Evolutionary conservation across 2,888 invertebrate genomes (phyloP).

Genomic region (Molanna angustata): DNA sequence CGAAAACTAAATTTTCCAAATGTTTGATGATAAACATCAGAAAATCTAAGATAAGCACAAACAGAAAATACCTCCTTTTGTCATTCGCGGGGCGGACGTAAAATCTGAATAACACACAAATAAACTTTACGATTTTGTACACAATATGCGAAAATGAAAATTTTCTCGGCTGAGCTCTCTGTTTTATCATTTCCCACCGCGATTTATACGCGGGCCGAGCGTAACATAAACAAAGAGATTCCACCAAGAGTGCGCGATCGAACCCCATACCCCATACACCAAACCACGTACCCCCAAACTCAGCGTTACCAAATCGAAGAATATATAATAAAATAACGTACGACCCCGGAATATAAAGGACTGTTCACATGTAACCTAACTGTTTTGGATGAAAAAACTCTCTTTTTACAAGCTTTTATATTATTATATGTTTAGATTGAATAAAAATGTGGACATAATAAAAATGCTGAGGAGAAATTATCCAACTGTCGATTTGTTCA

Average conservation of each 20-base stretch:
- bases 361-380: too few relatives aligned
- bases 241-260: slow-evolving; percentile 16
- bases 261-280: slow-evolving; percentile 2
- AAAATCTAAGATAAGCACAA: slow-evolving; percentile 25
- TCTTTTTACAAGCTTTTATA: too few relatives aligned
- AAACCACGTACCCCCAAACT: not conserved
- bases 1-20: slow-evolving; percentile 21
- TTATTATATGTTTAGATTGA: too few relatives aligned
- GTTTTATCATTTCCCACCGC: slow-evolving; percentile 32
- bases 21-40: slow-evolving; percentile 22
- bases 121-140: slow-evolving; percentile 33
- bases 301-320: slow-evolving; percentile 22
- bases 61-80: slow-evolving; percentile 20
- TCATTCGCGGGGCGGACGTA: slow-evolving; percentile 29
- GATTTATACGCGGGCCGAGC: slow-evolving; percentile 31
- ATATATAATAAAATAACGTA: slow-evolving; percentile 33
- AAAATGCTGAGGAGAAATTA: too few relatives aligned
- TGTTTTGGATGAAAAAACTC: too few relatives aligned
- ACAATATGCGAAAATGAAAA: slow-evolving; percentile 32
- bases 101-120: slow-evolving; percentile 31
- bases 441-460: too few relatives aligned
- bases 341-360: too few relatives aligned
- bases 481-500: too few relatives aligned
- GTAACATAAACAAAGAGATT: slow-evolving; percentile 33
- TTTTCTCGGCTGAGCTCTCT: slow-evolving; percentile 27